Base-by-base conservation (phyloP, 2,113 vertebrate species). In the Cygnus buccinator region DNA sequence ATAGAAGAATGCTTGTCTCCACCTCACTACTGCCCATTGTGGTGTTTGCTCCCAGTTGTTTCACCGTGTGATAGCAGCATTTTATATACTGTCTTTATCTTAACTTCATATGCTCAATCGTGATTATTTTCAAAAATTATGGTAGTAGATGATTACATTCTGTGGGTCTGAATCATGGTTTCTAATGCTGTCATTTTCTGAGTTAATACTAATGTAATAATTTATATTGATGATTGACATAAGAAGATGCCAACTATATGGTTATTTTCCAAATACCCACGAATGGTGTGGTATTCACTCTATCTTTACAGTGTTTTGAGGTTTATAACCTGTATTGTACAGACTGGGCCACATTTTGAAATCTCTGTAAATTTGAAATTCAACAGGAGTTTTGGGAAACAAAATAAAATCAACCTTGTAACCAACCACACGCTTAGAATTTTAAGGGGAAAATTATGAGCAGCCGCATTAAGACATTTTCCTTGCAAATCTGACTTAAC, bases 1-100 rank as follows among this genome's bases (percentile, higher is more conserved):
- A 25, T 28, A 52, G 85, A 23, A 87, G 50, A 63, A 74, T n/a
- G 48, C 31, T 13, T 83, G 4, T 59, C 31, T 79, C 39, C 2
- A 37, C n/a, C 4, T 75, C 23, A 68, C 28, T 9, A 17, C 10
- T 50, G 7, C 8, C 14, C 37, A 63, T 28, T 0, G 0, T 14
- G 11, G 3, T 0, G 0, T 59, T 72, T 61, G n/a, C 3, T 79
- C 39, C 11, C 25, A 61, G 20, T 48, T 25, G 50, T 14, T 44
- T 73, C 31, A 37, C 19, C 52, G 21, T 13, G 9, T 72, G 87
- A 59, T 8, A n/a, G 2, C 13, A 46, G 8, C 39, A 75, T 5
- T 79, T 18, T 59, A 2, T 5, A 2, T 18, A 5, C 6, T 71
- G 37, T 0, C 33, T 13, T 71, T 62, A 16, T 18, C 17, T n/a